Conservation (phyloP, 1,140 invertebrate species). For the Drosophila ananassae region DNA sequence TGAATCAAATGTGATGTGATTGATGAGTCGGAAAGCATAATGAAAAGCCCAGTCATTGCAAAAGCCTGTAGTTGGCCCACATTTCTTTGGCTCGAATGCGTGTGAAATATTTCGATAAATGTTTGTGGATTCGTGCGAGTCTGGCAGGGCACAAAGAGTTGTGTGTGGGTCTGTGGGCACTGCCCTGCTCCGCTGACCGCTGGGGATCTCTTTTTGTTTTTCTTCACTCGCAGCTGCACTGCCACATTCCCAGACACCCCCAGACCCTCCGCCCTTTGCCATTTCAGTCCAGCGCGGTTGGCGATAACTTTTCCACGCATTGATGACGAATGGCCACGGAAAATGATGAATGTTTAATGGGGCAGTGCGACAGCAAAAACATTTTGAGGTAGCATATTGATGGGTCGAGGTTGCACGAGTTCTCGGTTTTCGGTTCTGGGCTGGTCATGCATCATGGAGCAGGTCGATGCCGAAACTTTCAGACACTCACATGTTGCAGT, state of each 20-base stretch:
- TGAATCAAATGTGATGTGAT: constrained; percentile 3
- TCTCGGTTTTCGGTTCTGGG: constrained; percentile 1
- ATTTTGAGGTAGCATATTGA: constrained; percentile 59
- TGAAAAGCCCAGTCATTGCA: neutral
- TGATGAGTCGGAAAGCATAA: neutral
- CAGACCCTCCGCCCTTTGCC: constrained; percentile 6
- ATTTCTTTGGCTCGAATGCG: constrained; percentile 33
- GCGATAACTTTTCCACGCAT: constrained; percentile 72
- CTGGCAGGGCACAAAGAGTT: constrained; percentile 23
- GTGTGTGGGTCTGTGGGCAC: neutral
- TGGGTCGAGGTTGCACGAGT: constrained; percentile 8
- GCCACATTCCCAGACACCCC: constrained; percentile 3
- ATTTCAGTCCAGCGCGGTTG: constrained; percentile 5
- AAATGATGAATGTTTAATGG: constrained; percentile 81
- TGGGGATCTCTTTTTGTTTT: constrained; percentile 9
- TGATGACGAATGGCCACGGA: constrained; percentile 73
- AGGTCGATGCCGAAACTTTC: constrained; percentile 37
- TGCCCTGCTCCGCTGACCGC: constrained; percentile 17
- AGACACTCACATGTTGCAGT: constrained; percentile 37
- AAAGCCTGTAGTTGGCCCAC: constrained; percentile 18
- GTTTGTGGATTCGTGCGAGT: constrained; percentile 39
- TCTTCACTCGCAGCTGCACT: constrained; percentile 6
- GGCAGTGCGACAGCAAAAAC: constrained; percentile 66
- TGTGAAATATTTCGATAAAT: constrained; percentile 53
- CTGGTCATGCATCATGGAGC: constrained; percentile 36